Base-by-base conservation (phyloP, 2,797 vertebrate genomes). In the Bufotes viridis region DNA sequence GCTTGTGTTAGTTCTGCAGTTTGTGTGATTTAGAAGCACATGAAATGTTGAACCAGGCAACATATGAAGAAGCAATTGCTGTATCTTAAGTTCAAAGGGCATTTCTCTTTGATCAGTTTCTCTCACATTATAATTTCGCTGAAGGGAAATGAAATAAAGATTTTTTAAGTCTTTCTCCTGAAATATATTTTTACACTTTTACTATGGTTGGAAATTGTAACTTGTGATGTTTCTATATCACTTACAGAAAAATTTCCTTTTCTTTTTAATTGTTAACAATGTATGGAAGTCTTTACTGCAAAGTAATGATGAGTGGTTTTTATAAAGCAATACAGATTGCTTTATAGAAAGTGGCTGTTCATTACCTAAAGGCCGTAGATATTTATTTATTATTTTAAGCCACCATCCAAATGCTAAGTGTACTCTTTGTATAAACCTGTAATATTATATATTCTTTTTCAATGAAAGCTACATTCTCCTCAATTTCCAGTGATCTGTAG, bases 31-130 rank as follows among this genome's bases (percentile, higher is more conserved):
- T 78, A 88, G 34, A 84, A 78, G 69, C 63, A 49, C 65, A 61
- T 15, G 24, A 67, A 75, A 72, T 70, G 72, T 57, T 26, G 63
- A 83, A 83, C 61, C 74, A 88, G 72, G 53, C 81, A 84, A 79
- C 60, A 78, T 65, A 84, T 69, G 75, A 84, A 84, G 26, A 69
- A 83, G 74, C 75, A 88, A 79, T 60, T 83, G 74, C 81, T 42
- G 75, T 24, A 84, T 79, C 79, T 78, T 69, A 20, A 84, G 81
- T 84, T 88, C 87, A 88, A 88, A 88, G 76, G 75, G 60, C 74
- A 74, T 70, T 84, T 88, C 72, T 72, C 67, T 85, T 84, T 80
- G 82, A 84, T 72, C 65, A 81, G 74, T 88, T 85, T 79, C 20
- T 84, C 82, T 76, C 80, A 80, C 80, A 63, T 85, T 58, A 57